Conservation (phyloP, 2,888 invertebrate species). For the Agrypnus murinus region DNA sequence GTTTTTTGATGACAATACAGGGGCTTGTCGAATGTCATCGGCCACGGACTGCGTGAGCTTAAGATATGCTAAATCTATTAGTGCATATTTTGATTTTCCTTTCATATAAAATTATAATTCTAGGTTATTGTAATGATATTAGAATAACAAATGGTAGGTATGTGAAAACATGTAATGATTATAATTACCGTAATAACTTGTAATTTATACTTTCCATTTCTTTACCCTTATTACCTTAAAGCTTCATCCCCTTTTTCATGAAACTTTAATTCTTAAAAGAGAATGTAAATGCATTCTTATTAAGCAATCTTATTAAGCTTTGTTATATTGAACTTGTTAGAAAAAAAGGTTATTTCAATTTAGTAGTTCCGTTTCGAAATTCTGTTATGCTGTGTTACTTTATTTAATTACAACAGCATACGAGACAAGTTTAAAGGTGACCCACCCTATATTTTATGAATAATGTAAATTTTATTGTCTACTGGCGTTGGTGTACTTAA, state of each 20-base stretch:
- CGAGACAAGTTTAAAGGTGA: neutral
- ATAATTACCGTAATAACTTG: neutral
- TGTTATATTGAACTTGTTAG: too few relatives aligned
- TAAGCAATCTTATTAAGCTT: too few relatives aligned
- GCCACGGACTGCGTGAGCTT: conserved; percentile 20
- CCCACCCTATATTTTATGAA: conserved; percentile 6
- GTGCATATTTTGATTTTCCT: neutral
- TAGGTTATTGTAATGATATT: neutral
- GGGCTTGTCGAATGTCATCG: conserved; percentile 54
- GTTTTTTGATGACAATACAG: conserved; percentile 53
- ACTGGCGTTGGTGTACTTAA: neutral
- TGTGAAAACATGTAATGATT: neutral
- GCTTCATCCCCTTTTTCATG: neutral
- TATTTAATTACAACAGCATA: neutral
- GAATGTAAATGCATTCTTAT: conserved; percentile 2
- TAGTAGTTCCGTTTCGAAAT: neutral
- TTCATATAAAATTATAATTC: neutral
- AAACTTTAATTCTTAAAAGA: neutral
- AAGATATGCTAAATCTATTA: conserved; percentile 9
- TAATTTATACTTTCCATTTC: conserved; percentile 7
- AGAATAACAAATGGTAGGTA: neutral
- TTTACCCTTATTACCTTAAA: neutral
- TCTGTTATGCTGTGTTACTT: neutral
- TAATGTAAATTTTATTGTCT: conserved; percentile 3
- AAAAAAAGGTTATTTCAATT: neutral